These are phyloP conservation scores for Leptopilina myrica DNA, from an alignment of 2,888 invertebrate species.

Conservation along the genomic window DNA sequence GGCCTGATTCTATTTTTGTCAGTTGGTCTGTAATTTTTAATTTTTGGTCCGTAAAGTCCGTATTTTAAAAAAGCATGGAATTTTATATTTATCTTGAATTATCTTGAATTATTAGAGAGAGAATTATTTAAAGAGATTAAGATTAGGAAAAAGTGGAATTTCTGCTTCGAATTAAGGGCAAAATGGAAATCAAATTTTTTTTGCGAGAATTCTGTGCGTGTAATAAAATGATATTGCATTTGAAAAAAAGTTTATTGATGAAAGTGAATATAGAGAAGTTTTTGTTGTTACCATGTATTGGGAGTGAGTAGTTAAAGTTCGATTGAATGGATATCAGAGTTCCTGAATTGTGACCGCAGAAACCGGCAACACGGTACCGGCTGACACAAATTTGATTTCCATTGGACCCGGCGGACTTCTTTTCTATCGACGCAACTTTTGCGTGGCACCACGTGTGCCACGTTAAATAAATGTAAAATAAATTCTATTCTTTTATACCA, in stretches of 20 bases:
- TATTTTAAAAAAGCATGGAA: no score
- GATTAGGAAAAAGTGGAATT: not conserved
- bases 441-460: slow-evolving; percentile 49
- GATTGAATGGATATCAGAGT: slow-evolving; percentile 45
- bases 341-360: slow-evolving; percentile 39
- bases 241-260: not conserved
- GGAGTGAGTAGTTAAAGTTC: slow-evolving; percentile 40
- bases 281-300: not conserved
- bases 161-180: no score
- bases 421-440: slow-evolving; percentile 30
- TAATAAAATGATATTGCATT: no score
- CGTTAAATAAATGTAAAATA: slow-evolving; percentile 49
- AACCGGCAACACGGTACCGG: slow-evolving; percentile 49
- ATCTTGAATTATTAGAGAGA: no score
- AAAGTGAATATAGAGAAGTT: slow-evolving; percentile 23
- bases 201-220: no score
- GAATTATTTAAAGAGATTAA: not conserved
- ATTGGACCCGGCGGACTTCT: slow-evolving; percentile 48
- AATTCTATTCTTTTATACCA: slow-evolving; percentile 51
- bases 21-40: no score
- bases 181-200: not conserved
- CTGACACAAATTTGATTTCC: slow-evolving; percentile 63
- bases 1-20: no score
- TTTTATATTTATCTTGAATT: no score
- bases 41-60: no score